Evolutionary conservation across 2,888 invertebrate genomes (phyloP), one percentile per base, ranked within the genome.

Genomic region (Calameuta pallipes): DNA sequence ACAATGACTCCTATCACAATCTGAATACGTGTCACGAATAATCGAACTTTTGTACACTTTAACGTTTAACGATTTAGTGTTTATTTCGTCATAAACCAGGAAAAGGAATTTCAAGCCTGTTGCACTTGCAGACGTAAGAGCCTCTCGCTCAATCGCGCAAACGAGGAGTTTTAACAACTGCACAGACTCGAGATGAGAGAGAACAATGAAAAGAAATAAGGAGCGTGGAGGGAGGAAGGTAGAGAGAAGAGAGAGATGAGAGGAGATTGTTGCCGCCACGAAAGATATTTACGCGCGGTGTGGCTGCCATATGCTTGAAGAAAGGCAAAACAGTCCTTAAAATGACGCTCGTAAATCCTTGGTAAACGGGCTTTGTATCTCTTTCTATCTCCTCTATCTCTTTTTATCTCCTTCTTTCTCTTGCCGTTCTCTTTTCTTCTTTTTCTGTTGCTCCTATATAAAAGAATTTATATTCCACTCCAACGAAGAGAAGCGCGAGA

Each of bases 281-380:
- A 56, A 83, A 84, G 82, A 83, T 82, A 85, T 86, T 85, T 82
- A 83, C 82, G 80, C 78, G 80, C 36, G 33, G 56, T 56, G 41
- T 6, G 1, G 81, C 80, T 76, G 82, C 82, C 85, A 81, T 85
- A 85, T 84, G 85, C 83, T 82, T 75, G 82, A 84, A 23, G 84
- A 84, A 84, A 80, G 81, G 85, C 80, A 82, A 84, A 86, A 83
- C 82, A 86, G 83, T 86, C 85, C 85, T 84, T 85, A 83, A 86
- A 86, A 85, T 84, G 85, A 85, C 81, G 84, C 82, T 84, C 86
- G 78, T 86, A 86, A 86, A 86, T 86, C 85, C 80, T 56, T 76
- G 80, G 82, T 82, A 85, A 86, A 84, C 84, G 85, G 73, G 83
- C 81, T 78, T 80, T 23, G 23, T 56, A 9, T 56, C 23, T 56